A percentile compares a stretch with the other conserved stretches of the same genome.
Evolutionary conservation across 2,888 invertebrate species (phyloP).

Genomic region (Atrina japonica): DNA sequence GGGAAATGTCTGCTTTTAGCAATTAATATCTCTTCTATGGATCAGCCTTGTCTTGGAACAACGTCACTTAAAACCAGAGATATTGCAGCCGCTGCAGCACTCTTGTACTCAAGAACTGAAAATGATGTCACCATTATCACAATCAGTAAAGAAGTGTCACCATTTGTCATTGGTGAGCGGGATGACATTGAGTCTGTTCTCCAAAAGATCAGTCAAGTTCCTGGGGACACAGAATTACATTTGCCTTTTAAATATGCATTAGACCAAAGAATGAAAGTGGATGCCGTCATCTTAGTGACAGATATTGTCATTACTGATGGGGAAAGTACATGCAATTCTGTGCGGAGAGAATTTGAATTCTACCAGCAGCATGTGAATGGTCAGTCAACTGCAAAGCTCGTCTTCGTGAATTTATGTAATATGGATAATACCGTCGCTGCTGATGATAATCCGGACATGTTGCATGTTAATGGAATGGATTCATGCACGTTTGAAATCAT

Average conservation of each 20-base stretch:
- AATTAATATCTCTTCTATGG: conserved; percentile 4
- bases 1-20: not conserved
- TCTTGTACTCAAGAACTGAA: not conserved
- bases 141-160: not conserved
- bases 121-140: not conserved
- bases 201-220: not conserved
- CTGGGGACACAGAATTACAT: not conserved
- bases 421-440: not conserved
- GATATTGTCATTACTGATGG: not conserved
- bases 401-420: not conserved
- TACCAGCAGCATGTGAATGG: not conserved
- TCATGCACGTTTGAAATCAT: not conserved
- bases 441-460: not conserved
- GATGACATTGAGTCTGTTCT: conserved; percentile 1
- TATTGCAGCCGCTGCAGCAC: not conserved
- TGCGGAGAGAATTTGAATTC: not conserved
- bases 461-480: conserved; percentile 14
- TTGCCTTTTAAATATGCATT: not conserved
- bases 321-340: not conserved
- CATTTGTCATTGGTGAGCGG: not conserved
- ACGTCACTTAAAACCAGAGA: conserved; percentile 1
- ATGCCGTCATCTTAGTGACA: conserved; percentile 12
- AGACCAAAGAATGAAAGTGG: not conserved
- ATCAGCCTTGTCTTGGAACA: not conserved
- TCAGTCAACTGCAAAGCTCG: not conserved